These are phyloP conservation scores for Lutjanus argentimaculatus DNA, from an alignment of 2,797 vertebrate genomes.

Conservation along the genomic window DNA sequence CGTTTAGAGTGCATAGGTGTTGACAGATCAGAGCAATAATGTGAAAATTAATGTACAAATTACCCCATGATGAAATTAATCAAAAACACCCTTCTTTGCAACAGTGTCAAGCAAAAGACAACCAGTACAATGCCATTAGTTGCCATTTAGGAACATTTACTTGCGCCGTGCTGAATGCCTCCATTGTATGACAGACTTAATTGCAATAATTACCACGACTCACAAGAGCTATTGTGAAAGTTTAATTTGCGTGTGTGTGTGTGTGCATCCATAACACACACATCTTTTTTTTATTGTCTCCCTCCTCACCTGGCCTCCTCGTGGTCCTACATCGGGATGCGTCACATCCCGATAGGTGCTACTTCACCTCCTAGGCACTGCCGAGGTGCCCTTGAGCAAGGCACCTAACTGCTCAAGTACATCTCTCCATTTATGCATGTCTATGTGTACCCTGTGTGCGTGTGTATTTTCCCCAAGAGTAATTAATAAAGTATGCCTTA, in stretches of 20 bases:
- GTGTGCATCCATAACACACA: neutral
- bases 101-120: slow-evolving; percentile 51
- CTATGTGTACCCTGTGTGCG: too few species aligned
- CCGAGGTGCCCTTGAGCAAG: too few species aligned
- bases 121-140: slow-evolving; percentile 49
- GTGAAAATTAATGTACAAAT: slow-evolving; percentile 81
- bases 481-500: too few species aligned
- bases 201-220: slow-evolving; percentile 35
- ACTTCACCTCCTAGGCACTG: too few species aligned
- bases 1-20: slow-evolving; percentile 83
- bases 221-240: slow-evolving; percentile 7
- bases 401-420: too few species aligned
- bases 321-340: neutral
- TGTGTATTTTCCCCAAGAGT: too few species aligned
- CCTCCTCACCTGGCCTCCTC: neutral
- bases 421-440: too few species aligned
- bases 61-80: slow-evolving; percentile 78
- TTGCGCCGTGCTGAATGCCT: neutral
- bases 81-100: slow-evolving; percentile 58
- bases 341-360: neutral
- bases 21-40: slow-evolving; percentile 80
- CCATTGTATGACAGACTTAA: slow-evolving; percentile 23
- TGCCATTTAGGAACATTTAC: slow-evolving; percentile 39
- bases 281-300: neutral
- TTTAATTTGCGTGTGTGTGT: neutral